Conservation (phyloP, 2,113 vertebrate species). For the Sciurus niger region DNA sequence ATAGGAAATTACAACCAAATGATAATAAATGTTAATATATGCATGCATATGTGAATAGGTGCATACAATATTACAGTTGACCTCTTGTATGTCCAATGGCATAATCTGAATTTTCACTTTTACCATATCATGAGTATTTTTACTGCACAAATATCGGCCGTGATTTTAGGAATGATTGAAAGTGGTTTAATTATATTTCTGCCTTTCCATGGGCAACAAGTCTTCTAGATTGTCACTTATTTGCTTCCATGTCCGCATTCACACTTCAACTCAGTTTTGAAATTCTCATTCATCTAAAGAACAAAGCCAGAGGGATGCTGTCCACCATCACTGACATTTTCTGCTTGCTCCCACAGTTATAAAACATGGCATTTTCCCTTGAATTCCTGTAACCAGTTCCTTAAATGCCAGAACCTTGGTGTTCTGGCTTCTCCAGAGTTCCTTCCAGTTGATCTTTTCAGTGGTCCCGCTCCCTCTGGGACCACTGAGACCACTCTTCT, state of each 20-base stretch:
- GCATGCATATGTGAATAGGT: neutral
- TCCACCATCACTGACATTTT: neutral
- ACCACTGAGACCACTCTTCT: neutral
- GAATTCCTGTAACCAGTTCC: neutral
- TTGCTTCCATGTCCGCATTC: neutral
- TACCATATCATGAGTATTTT: neutral
- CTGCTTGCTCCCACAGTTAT: too few relatives aligned
- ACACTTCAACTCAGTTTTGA: neutral
- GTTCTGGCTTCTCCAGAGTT: too few relatives aligned
- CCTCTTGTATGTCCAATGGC: neutral
- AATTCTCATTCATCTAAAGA: neutral
- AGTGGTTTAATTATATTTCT: neutral
- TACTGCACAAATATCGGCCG: too few relatives aligned
- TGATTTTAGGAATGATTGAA: rapidly evolving
- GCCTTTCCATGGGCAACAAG: neutral
- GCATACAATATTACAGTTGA: neutral
- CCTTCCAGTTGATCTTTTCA: too few relatives aligned
- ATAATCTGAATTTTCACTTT: neutral
- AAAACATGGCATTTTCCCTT: too few relatives aligned
- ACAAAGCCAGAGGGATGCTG: rapidly evolving
- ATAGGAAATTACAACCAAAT: neutral
- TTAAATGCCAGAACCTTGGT: neutral
- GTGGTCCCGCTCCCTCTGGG: rapidly evolving
- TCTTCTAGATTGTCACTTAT: rapidly evolving
- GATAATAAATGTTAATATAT: neutral